These are phyloP conservation scores for Drosophila yakuba DNA, from an alignment of 1,140 invertebrate species.

Conservation along the genomic window DNA sequence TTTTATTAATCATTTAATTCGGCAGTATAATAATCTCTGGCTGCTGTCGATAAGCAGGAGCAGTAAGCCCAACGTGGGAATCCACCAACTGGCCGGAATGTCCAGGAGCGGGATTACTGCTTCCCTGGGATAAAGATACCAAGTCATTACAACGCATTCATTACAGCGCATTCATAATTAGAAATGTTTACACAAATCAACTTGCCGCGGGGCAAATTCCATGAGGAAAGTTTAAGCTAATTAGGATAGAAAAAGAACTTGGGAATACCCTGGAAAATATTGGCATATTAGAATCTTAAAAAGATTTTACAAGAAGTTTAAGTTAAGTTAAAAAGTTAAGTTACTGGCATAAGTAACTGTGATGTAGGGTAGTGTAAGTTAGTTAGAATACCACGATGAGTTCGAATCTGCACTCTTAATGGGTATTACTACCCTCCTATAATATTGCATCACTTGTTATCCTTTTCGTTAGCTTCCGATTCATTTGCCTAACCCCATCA, in stretches of 20 bases:
- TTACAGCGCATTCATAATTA: conserved; percentile 67
- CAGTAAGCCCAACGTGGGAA: conserved; percentile 60
- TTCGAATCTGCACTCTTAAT: neutral
- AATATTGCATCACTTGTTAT: neutral
- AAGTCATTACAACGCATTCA: conserved; percentile 66
- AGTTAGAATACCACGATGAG: too few species aligned
- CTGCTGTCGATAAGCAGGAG: conserved; percentile 55
- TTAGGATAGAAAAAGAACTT: conserved; percentile 13
- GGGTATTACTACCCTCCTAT: neutral
- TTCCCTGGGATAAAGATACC: conserved; percentile 46
- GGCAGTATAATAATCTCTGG: conserved; percentile 20
- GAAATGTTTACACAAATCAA: conserved; percentile 67
- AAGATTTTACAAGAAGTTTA: neutral
- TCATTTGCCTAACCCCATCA: neutral
- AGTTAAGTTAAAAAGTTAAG: neutral
- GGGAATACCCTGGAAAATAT: conserved; percentile 1
- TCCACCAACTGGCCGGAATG: conserved; percentile 42
- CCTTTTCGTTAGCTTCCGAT: neutral
- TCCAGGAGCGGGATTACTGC: conserved; percentile 19
- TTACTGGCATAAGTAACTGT: too few species aligned
- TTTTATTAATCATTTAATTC: conserved; percentile 82
- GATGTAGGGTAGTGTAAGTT: too few species aligned
- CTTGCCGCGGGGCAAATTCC: conserved; percentile 7
- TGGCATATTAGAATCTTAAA: neutral
- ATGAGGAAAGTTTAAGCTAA: conserved; percentile 47